Evolutionary conservation across 1,140 invertebrate species (phyloP), one percentile per base, ranked within the genome.

Genomic region (Cataglyphis hispanica): DNA sequence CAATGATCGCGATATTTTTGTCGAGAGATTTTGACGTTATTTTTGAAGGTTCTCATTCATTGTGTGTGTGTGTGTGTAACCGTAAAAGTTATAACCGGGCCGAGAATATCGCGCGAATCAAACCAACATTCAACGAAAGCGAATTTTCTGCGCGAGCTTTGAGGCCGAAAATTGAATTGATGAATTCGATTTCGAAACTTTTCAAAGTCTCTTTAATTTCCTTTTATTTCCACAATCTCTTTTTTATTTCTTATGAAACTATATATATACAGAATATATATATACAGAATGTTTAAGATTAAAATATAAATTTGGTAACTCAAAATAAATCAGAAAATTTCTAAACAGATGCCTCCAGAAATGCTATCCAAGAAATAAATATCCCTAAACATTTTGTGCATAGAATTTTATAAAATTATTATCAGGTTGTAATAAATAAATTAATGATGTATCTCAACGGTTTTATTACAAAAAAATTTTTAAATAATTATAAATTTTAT

Each of bases 1-100:
- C 67, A 83, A 60, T 83, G 78, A 83, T 25, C 64, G 10, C n/a
- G 37, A 5, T 46, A 61, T 60, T 74, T 83, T 83, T 5, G 19
- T 22, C 64, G 50, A 1, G 7, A 22, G 22, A 37, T 43, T 81
- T 31, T 22, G 16, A 11, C 50, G n/a, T 19, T 22, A 22, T 77
- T n/a, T 5, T 5, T 25, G 27, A 60, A 34, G 40, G 37, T 43
- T n/a, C 50, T 37, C 50, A 64, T 19, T 0, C 6, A 67, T 81
- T 43, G 58, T 70, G 31, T 31, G 31, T 31, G 31, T 31, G 31
- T 31, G 31, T 31, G 31, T 31, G 25, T 60, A 83, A 43, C 25
- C 37, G 22, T 27, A 50, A 31, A 78, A 80, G 37, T 83, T 83
- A 83, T 19, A 81, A 11, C 66, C 8, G 11, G 1, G 8, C 40